A percentile compares a stretch with the other conserved stretches of the same genome.
Evolutionary conservation across 2,797 vertebrate genomes (phyloP).

Genomic region (Epinephelus malabaricus): DNA sequence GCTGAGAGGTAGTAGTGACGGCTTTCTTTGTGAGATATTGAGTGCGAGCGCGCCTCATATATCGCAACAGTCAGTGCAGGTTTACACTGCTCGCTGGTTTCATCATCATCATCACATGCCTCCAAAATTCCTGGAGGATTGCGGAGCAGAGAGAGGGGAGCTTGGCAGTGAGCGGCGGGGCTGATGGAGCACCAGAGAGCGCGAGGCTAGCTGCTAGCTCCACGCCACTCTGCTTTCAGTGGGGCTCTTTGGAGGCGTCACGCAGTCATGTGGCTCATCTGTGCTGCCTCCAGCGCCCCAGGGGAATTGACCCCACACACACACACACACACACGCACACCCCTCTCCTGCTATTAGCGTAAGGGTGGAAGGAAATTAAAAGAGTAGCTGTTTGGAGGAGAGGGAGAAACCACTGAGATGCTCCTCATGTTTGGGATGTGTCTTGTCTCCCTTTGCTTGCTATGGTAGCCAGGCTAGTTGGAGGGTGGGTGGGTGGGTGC

Average conservation of each 20-base stretch:
- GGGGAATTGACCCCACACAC: constrained; percentile 56
- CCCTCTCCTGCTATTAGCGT: constrained; percentile 56
- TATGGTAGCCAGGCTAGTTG: constrained; percentile 17
- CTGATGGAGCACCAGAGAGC: constrained; percentile 28
- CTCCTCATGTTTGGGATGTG: constrained; percentile 39
- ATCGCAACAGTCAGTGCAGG: constrained; percentile 42
- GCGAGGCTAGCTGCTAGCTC: constrained; percentile 41
- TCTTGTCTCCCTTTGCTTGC: constrained; percentile 18
- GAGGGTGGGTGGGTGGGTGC: constrained; percentile 48
- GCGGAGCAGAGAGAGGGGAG: constrained; percentile 29
- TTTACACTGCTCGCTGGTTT: constrained; percentile 61
- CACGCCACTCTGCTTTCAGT: constrained; percentile 17
- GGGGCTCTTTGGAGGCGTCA: constrained; percentile 21
- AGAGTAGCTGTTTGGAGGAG: constrained; percentile 67
- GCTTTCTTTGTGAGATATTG: constrained; percentile 36
- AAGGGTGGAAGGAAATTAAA: constrained; percentile 73
- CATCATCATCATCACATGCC: constrained; percentile 59
- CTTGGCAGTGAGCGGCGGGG: constrained; percentile 11
- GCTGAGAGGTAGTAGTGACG: constrained; percentile 20
- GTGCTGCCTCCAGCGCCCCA: constrained; percentile 59
- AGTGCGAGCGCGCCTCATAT: constrained; percentile 31
- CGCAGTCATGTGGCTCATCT: constrained; percentile 76
- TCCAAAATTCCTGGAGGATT: constrained; percentile 56
- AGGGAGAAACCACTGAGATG: constrained; percentile 37
- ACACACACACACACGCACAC: not conserved